Conservation (phyloP, 2,797 vertebrate genomes). For the Schizopygopsis pylzovi region DNA sequence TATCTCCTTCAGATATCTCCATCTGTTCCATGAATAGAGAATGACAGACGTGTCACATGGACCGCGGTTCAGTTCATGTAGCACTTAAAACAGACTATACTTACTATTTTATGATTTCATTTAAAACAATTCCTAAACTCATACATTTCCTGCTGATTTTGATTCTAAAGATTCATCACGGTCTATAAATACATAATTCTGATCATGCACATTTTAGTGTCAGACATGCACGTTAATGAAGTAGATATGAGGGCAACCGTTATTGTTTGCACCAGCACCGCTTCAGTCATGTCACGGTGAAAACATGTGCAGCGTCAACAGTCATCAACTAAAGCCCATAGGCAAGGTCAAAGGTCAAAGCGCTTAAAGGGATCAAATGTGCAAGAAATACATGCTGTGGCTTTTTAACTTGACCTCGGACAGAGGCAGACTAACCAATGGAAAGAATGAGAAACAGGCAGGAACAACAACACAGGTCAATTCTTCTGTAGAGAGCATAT, state of each 20-base stretch:
- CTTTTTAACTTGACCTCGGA: constrained; percentile 1
- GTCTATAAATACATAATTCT: neutral
- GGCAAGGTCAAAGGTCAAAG: constrained; percentile 66
- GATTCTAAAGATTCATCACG: neutral
- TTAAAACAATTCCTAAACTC: neutral
- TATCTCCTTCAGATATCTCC: constrained; percentile 52
- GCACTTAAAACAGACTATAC: neutral
- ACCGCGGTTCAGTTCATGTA: constrained; percentile 2
- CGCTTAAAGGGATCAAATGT: constrained; percentile 44
- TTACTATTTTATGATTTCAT: neutral
- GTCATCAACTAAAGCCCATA: constrained; percentile 33
- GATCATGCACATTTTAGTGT: neutral
- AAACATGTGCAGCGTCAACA: constrained; percentile 46
- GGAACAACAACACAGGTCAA: neutral
- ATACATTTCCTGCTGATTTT: neutral
- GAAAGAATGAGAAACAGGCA: constrained; percentile 31
- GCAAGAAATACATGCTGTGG: neutral
- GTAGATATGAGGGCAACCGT: neutral
- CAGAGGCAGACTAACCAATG: constrained; percentile 52
- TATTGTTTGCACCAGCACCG: neutral
- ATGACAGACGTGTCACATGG: constrained; percentile 67
- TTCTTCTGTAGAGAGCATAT: neutral
- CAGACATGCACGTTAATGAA: neutral
- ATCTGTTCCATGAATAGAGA: constrained; percentile 70
- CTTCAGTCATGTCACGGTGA: constrained; percentile 19